Percentiles rank a stretch among this genome's conserved stretches.
These are phyloP conservation scores for Seriola dumerili DNA, from an alignment of 2,113 vertebrate genomes.

Conservation along the genomic window DNA sequence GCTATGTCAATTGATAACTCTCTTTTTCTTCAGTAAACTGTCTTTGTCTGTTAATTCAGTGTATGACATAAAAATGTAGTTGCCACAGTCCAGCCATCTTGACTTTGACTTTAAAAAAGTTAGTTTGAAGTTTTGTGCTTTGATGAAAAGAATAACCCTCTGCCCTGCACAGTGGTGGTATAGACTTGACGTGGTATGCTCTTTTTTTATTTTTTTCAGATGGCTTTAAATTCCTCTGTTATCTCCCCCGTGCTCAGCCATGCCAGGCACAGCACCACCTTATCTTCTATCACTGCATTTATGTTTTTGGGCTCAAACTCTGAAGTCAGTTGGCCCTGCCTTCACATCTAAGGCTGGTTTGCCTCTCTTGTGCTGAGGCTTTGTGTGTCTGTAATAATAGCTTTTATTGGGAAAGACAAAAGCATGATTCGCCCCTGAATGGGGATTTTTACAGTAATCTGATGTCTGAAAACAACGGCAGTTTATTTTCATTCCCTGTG, in stretches of 20 bases:
- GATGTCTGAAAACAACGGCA: constrained; percentile 71
- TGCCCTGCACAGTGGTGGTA: neutral
- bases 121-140: neutral
- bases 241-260: constrained; percentile 56
- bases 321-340: constrained; percentile 28
- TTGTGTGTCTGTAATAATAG: constrained; percentile 44
- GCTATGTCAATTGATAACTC: too few species aligned
- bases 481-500: constrained; percentile 76
- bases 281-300: constrained; percentile 57
- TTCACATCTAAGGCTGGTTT: neutral
- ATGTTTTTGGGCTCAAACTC: constrained; percentile 42
- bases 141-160: constrained; percentile 5
- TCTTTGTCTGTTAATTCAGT: neutral
- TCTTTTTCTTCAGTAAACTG: too few species aligned
- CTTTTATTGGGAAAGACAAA: constrained; percentile 59
- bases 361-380: constrained; percentile 14
- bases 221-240: constrained; percentile 63
- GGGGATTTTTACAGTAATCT: constrained; percentile 56
- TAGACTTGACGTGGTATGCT: constrained; percentile 8
- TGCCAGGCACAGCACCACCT: constrained; percentile 39
- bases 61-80: neutral
- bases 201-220: constrained; percentile 35
- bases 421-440: constrained; percentile 52
- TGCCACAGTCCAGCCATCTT: neutral
- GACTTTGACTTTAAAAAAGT: neutral